Evolutionary conservation across 1,140 invertebrate genomes (phyloP).

Genomic region (Nephila pilipes): DNA sequence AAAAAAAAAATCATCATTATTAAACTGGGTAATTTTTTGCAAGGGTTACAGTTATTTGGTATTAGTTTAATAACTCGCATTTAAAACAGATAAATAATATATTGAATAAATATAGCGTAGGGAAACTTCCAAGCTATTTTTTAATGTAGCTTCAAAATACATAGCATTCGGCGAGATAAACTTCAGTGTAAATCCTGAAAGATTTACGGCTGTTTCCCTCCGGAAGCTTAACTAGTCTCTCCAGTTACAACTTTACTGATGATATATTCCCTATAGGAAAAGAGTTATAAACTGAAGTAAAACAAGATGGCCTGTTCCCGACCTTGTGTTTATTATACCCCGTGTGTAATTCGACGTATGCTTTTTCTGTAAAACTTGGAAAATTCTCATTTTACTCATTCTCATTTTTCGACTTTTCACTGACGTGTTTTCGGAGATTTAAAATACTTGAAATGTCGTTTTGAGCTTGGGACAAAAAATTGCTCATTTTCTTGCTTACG

Average conservation of each 20-base stretch:
- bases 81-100: too few relatives aligned
- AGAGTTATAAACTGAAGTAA: neutral
- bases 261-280: neutral
- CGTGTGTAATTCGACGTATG: neutral
- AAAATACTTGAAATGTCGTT: too few relatives aligned
- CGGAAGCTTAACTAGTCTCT: neutral
- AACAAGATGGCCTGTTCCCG: neutral
- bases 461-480: too few relatives aligned
- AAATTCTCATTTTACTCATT: too few relatives aligned
- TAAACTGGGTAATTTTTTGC: too few relatives aligned
- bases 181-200: neutral
- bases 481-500: too few relatives aligned
- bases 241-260: slow-evolving; percentile 13
- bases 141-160: neutral
- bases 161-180: neutral
- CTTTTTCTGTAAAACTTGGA: neutral
- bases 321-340: neutral
- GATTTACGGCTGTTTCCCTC: neutral
- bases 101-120: too few relatives aligned
- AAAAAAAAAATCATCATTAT: too few relatives aligned
- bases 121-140: neutral
- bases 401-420: too few relatives aligned
- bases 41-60: too few relatives aligned
- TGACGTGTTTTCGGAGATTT: too few relatives aligned
- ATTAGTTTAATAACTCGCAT: too few relatives aligned